Percentiles rank a stretch among this genome's conserved stretches.
phyloP scores from a whole-genome alignment of 2,888 invertebrate genomes.

The Thera britannica region DNA sequence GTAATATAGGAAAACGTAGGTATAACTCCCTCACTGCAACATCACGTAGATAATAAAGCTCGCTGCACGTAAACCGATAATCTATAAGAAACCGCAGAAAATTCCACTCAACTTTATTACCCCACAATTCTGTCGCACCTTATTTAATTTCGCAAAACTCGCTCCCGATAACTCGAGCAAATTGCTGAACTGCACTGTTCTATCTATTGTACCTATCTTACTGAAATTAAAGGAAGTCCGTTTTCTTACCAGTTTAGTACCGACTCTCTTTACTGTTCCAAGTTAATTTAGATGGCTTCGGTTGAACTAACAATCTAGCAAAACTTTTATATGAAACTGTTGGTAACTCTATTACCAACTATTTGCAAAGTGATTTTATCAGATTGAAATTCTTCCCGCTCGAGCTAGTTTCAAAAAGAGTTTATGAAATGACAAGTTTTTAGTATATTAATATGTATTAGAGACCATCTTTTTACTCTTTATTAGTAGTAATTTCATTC shows the following conservation, averaged over 20 bases:
- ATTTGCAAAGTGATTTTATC: slow-evolving; percentile 37
- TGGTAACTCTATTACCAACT: slow-evolving; percentile 36
- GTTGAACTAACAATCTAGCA: slow-evolving; percentile 41
- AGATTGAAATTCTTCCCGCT: slow-evolving; percentile 33
- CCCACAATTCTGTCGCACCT: slow-evolving; percentile 51
- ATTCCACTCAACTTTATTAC: slow-evolving; percentile 51
- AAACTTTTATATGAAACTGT: slow-evolving; percentile 53
- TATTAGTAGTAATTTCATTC: no score
- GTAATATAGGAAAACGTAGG: neutral
- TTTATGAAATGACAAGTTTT: no score
- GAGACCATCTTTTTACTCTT: no score
- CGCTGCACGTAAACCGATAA: slow-evolving; percentile 30
- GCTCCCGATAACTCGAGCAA: slow-evolving; percentile 61
- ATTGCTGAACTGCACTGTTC: slow-evolving; percentile 60
- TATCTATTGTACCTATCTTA: slow-evolving; percentile 61
- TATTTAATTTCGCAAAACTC: slow-evolving; percentile 65
- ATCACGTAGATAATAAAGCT: slow-evolving; percentile 33
- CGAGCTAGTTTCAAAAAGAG: neutral
- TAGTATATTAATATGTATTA: no score
- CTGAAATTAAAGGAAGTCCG: slow-evolving; percentile 67
- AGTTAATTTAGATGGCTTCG: slow-evolving; percentile 58
- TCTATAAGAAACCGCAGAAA: slow-evolving; percentile 36
- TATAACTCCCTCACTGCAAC: slow-evolving; percentile 6
- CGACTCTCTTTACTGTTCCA: slow-evolving; percentile 50
- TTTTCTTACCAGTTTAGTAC: slow-evolving; percentile 59